phyloP scores from a whole-genome alignment of 2,113 vertebrate species.

The Otolemur garnettii region DNA sequence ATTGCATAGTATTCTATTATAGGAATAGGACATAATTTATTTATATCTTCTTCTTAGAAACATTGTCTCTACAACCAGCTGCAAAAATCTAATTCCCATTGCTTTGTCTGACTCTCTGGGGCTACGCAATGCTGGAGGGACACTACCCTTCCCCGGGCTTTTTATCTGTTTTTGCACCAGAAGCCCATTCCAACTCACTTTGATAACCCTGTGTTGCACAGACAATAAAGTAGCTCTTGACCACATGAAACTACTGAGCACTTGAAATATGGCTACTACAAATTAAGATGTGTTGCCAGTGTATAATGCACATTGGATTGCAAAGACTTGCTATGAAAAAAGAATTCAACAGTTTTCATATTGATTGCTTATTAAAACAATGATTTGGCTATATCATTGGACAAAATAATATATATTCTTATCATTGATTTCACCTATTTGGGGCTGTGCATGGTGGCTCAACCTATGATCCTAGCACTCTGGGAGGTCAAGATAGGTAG shows the following conservation, averaged over 20 bases:
- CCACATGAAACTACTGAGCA: not conserved
- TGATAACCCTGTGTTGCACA: not conserved
- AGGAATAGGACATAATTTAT: not conserved
- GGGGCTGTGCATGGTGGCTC: too few species aligned
- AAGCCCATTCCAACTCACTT: not conserved
- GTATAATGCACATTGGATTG: not conserved
- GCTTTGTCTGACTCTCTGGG: not conserved
- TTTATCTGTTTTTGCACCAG: not conserved
- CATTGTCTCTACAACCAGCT: not conserved
- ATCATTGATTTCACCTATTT: not conserved
- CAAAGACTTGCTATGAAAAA: not conserved
- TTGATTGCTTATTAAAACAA: not conserved
- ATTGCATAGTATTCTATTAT: not conserved
- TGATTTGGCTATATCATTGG: not conserved
- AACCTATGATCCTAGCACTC: too few species aligned
- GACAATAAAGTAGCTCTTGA: not conserved
- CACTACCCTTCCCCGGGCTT: not conserved
- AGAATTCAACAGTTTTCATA: not conserved
- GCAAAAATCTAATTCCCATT: not conserved
- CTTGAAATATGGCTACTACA: not conserved
- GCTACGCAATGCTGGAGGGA: not conserved
- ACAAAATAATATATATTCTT: not conserved
- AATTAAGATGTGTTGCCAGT: not conserved
- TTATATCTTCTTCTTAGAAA: not conserved
- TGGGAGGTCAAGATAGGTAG: too few species aligned